Evolutionary conservation across 2,113 vertebrate species (phyloP), one percentile per base, ranked within the genome.

Genomic region (Rhipidura dahli): DNA sequence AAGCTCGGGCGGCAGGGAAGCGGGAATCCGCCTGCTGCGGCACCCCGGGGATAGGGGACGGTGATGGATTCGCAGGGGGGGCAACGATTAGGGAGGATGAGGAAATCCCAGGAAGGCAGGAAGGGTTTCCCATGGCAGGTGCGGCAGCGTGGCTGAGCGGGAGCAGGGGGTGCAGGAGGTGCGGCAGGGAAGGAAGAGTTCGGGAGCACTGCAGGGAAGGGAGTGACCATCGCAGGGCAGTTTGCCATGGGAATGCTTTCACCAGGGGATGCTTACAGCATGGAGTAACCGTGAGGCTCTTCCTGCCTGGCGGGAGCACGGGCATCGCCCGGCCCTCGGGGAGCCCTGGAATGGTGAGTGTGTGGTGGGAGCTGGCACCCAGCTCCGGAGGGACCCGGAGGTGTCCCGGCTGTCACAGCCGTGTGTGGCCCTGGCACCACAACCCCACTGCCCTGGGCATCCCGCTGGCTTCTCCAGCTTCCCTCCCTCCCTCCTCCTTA

Each of bases 321-420:
- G 76, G 35, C 59, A 68, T 35, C 2, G 4, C 83, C 33, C 3
- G 1, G 50, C 50, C 51, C 60, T 18, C 0, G 3, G 26, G 79
- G 44, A 77, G 39, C 70, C 37, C 75, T 11, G 50, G 7, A 8
- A 10, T 0, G 22, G 20, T 2, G 3, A 21, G 6, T 0, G 17
- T 0, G 2, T 0, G 47, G 4, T 15, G 56, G 56, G 61, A 54
- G 44, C 78, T 31, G 77, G 5, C 56, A 9, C 8, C 9, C 31
- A 0, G 54, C 65, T 60, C 93, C 2, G 0, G 2, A 20, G 0
- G 0, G 45, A 13, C 10, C 42, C 5, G 5, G 78, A 27, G 21
- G 14, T 49, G 2, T 64, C 56, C 40, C 31, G 0, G 63, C n/a
- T 15, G 22, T 18, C 31, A 4, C 82, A 31, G 35, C 50, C 26